These are phyloP conservation scores for Chloroclystis v-ata DNA, from an alignment of 2,888 invertebrate genomes.

Conservation along the genomic window DNA sequence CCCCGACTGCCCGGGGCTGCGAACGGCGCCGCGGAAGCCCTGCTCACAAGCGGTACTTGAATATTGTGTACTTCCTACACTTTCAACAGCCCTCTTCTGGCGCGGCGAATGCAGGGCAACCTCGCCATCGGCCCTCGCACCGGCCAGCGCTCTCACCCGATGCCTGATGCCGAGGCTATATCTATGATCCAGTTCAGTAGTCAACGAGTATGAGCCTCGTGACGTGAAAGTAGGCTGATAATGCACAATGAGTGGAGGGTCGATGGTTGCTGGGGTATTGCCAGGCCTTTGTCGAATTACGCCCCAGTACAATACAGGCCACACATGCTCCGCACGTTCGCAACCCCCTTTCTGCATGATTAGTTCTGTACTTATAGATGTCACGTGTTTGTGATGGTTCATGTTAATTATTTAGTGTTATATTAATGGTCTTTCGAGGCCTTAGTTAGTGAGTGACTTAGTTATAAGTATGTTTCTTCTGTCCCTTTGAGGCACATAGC, in stretches of 20 bases:
- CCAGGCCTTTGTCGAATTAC: constrained; percentile 53
- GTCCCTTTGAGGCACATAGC: constrained; percentile 1
- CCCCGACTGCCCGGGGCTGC: constrained; percentile 75
- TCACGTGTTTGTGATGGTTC: constrained; percentile 63
- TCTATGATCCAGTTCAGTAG: constrained; percentile 9
- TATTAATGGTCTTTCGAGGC: constrained; percentile 12
- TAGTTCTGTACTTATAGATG: constrained; percentile 65
- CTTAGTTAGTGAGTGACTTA: constrained; percentile 12
- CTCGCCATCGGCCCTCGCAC: constrained; percentile 27
- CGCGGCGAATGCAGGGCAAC: constrained; percentile 45
- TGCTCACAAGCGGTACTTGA: constrained; percentile 62
- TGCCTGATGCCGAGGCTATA: not conserved
- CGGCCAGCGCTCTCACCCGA: not conserved
- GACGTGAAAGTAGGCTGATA: constrained; percentile 15
- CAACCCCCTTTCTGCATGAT: constrained; percentile 77
- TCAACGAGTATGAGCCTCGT: constrained; percentile 10
- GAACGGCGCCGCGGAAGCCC: constrained; percentile 65
- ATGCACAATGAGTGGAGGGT: constrained; percentile 27
- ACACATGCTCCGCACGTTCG: constrained; percentile 71
- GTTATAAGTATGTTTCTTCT: constrained; percentile 3
- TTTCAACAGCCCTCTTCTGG: constrained; percentile 29
- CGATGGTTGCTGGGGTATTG: constrained; percentile 35
- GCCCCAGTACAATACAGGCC: constrained; percentile 49
- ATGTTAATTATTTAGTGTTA: constrained; percentile 35
- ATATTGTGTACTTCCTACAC: constrained; percentile 50